phyloP scores from a whole-genome alignment of 2,113 vertebrate genomes.

The Chrysochloris asiatica region DNA sequence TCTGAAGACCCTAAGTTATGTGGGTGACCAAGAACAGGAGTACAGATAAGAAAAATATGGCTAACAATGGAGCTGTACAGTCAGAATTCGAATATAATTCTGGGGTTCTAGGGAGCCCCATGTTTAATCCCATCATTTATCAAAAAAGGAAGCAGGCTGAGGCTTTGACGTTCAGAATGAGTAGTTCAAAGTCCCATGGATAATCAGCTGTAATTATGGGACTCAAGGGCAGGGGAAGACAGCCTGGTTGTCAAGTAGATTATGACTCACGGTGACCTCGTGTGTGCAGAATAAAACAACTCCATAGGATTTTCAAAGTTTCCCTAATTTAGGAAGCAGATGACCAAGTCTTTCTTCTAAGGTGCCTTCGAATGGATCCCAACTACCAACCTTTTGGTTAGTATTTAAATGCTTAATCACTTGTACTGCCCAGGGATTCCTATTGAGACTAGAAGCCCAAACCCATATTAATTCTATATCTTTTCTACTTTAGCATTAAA shows the following conservation, averaged over 20 bases:
- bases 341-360: neutral
- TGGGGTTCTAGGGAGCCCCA: neutral
- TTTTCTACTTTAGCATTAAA: conserved; percentile 40
- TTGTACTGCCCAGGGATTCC: neutral
- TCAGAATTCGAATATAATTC: neutral
- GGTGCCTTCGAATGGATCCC: neutral
- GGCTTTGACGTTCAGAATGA: neutral
- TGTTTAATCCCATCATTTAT: neutral
- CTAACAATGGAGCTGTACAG: neutral
- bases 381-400: neutral
- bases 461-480: neutral
- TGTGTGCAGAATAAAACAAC: neutral
- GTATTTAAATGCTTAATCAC: neutral
- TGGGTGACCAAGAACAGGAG: neutral
- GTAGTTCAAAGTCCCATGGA: conserved; percentile 23
- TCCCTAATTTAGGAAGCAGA: too few relatives aligned
- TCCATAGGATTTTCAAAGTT: neutral
- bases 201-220: neutral
- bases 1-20: neutral
- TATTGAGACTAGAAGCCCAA: neutral
- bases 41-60: conserved; percentile 44
- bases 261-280: neutral
- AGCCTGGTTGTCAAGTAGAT: neutral
- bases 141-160: conserved; percentile 41
- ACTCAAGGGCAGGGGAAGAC: neutral